Evolutionary conservation across 2,888 invertebrate species (phyloP), one percentile per base, ranked within the genome.

Genomic region (Phrixothrix hirtus): DNA sequence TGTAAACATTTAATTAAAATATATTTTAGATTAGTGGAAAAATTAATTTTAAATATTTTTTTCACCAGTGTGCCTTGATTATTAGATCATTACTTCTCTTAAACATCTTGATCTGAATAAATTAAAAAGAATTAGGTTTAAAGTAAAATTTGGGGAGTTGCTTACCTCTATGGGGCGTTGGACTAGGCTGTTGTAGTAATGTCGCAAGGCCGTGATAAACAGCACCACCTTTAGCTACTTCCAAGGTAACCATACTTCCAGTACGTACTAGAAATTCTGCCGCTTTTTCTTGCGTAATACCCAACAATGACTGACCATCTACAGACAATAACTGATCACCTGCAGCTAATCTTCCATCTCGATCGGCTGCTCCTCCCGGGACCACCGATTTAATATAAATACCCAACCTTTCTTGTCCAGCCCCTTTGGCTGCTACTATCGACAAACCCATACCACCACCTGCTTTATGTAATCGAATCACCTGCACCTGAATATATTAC

Each of bases 301-400:
- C 77, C 35, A 75, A 55, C 34, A 76, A 60, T 66, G 95, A 95
- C 73, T 95, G 93, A 7, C 97, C 97, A 75, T 99, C 98, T 1
- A 99, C 99, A 58, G 94, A 90, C 27, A 99, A 77, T 60, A 99
- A 80, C 75, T 99, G 99, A 81, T 99, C 99, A 9, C 99, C 99
- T 57, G 96, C 95, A 66, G 94, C 91, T 49, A 99, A 79, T 38
- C 97, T 83, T 1, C 97, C 96, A 79, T 99, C 97, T 48, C 88
- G 86, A 72, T 92, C 92, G 1, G 93, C 93, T 49, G 93, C 92
- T 29, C 93, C 93, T 45, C 92, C 95, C 54, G 94, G 88, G 27
- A 99, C 97, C 16, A 99, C 97, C 12, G 96, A 96, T 79, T 99
- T 99, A 60, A 99, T 95, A 79, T 98, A 99, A 73, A 99, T 99